Base-by-base conservation (phyloP, 1,140 invertebrate species). In the Drosophila simulans region DNA sequence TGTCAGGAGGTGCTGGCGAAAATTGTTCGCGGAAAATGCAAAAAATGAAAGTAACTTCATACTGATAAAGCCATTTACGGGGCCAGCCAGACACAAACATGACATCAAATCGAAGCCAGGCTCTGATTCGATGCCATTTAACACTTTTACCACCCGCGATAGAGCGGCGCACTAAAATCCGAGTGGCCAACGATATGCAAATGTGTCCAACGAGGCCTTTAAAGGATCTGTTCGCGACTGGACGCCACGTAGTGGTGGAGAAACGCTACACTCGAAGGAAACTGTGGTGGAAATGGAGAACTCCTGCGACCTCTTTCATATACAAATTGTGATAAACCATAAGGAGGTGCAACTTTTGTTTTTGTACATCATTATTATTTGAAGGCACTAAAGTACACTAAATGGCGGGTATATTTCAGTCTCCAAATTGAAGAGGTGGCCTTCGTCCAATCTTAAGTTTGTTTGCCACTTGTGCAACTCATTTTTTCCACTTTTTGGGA, bases 91-190 rank as follows among this genome's bases (percentile, higher is more conserved):
- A 69, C 64, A 68, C 55, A 66, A 76, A 66, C 73, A 65, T 74
- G 70, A 74, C 58, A 78, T 83, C 80, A 65, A 84, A 75, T 80
- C 77, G 79, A 86, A 81, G 43, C 64, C 27, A 63, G 53, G 53
- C 49, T 76, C 57, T 80, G 82, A 84, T 79, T 63, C 74, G 80
- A 56, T 46, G 31, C 71, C 80, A 84, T 89, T 85, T 85, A 80
- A 80, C 81, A 85, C 81, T 86, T 80, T 85, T 85, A 80, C 73
- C 55, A 40, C 48, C 66, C 63, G 40, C 65, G 65, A 70, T 70
- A 70, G 27, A 57, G 27, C 51, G 13, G 13, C 4, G 51, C 64
- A 55, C 57, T 54, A 54, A 55, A 69, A 80, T 13, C 49, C 53
- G 42, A 48, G 13, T 53, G 48, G 43, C 55, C 25, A 39, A 43